Evolutionary conservation across 2,113 vertebrate genomes (phyloP), one percentile per base, ranked within the genome.

Genomic region (Gymnocephalus cernua): DNA sequence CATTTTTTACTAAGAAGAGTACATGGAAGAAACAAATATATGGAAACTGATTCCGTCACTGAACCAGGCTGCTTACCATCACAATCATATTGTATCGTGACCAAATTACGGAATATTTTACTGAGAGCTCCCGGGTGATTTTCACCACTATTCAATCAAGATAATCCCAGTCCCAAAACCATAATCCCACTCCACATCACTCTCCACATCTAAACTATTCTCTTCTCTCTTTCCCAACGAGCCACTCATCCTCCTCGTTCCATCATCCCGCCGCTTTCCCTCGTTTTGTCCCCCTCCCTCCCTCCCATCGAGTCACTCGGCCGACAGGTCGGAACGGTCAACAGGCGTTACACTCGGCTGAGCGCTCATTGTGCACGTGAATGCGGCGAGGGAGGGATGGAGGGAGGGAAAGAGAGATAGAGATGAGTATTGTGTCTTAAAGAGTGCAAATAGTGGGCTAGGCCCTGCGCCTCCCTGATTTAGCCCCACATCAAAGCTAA

Each of bases 401-500:
- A 85, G 51, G 79, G 65, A 80, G 79, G 87, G 83, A 90, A 88
- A 82, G 88, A 87, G 76, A 64, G 82, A 86, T 91, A 79, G 93
- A 93, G 92, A 91, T 80, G 82, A 73, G 44, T 15, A 93, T 94
- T 93, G 92, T 93, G 83, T 21, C 77, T 84, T 91, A 92, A 89
- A 91, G 89, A 86, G 94, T 86, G 94, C 92, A 97, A 97, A 97
- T 88, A 97, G 92, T 80, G 83, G 89, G 81, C 83, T 83, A 35
- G 81, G 83, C 85, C 79, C 85, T 82, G 80, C 65, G 27, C 90
- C 89, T 91, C 90, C 88, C 85, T 18, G 80, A 90, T 88, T 88
- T 86, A 88, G 76, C 84, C 66, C 16, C 77, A 93, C 96, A 97
- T 99, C 97, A 99, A 99, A 99, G 97, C 94, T 96, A 94, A 89